phyloP scores from a whole-genome alignment of 2,888 invertebrate species.

The Lomographa bimaculata region DNA sequence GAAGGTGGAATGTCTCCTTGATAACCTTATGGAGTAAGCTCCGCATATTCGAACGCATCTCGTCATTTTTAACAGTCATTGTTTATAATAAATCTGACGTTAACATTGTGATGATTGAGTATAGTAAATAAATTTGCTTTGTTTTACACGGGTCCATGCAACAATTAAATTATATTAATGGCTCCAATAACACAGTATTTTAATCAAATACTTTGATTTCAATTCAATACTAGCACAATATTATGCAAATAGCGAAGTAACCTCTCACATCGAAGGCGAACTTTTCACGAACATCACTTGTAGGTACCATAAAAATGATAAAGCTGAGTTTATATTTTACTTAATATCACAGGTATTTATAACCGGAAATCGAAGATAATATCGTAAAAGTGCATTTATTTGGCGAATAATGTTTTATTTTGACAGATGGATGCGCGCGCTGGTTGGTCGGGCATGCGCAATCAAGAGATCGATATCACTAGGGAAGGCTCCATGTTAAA shows the following conservation, averaged over 20 bases:
- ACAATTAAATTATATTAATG: too few species aligned
- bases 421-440: slow-evolving; percentile 69
- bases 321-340: too few species aligned
- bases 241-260: too few species aligned
- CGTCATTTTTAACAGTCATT: slow-evolving; percentile 68
- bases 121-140: too few species aligned
- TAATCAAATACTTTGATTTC: too few species aligned
- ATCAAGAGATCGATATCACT: slow-evolving; percentile 58
- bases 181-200: too few species aligned
- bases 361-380: slow-evolving; percentile 7
- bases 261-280: neutral
- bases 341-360: slow-evolving; percentile 1
- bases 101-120: too few species aligned
- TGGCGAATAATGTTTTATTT: slow-evolving; percentile 43
- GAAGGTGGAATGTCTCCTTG: slow-evolving; percentile 65
- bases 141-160: too few species aligned
- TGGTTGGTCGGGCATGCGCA: slow-evolving; percentile 36
- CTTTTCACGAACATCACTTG: slow-evolving; percentile 1
- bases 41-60: slow-evolving; percentile 71
- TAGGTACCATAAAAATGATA: too few species aligned
- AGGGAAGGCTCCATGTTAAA: neutral
- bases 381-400: slow-evolving; percentile 32
- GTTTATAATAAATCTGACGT: too few species aligned
- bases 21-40: slow-evolving; percentile 70
- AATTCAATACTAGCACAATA: too few species aligned